Evolutionary conservation across 2,113 vertebrate species (phyloP), one percentile per base, ranked within the genome.

Genomic region (Cranoglanis bouderius): DNA sequence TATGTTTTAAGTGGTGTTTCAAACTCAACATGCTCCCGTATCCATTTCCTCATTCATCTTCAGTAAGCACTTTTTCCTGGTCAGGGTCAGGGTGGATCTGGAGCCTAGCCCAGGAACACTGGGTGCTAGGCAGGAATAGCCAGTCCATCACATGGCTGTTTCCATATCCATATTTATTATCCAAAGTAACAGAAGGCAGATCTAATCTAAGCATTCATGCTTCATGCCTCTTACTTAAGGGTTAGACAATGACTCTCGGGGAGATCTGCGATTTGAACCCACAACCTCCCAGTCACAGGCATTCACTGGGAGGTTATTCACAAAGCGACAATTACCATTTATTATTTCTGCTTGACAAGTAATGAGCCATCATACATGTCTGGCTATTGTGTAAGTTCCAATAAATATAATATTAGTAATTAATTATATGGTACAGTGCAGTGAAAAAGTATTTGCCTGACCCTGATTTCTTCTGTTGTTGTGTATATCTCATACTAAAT

Each of bases 151-250:
- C 55, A 83, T 16, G 38, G 81, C 13, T 59, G 81, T 83, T 61
- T 61, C 35, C 21, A 83, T 43, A 14, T 59, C 55, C 53, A 24
- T 29, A 43, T 43, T 43, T 61, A 40, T 83, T 83, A 14, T 83
- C 55, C 81, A 83, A 61, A 61, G 38, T 83, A 24, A 43, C 57
- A 83, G 55, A 26, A 40, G 24, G 55, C 55, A 61, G 55, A 61
- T 61, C 57, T 43, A 29, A 29, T 82, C n/a, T n/a, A n/a, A n/a
- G n/a, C n/a, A n/a, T n/a, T n/a, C n/a, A n/a, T n/a, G n/a, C n/a
- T n/a, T n/a, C n/a, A n/a, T n/a, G n/a, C n/a, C n/a, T n/a, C 75
- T 78, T 78, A 78, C 18, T 78, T 78, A 78, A 49, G 46, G 24
- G 43, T 78, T n/a, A 78, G 51, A 78, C 43, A 49, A 53, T 61